Evolutionary conservation across 2,113 vertebrate species (phyloP), one percentile per base, ranked within the genome.

Genomic region (Candoia aspera): DNA sequence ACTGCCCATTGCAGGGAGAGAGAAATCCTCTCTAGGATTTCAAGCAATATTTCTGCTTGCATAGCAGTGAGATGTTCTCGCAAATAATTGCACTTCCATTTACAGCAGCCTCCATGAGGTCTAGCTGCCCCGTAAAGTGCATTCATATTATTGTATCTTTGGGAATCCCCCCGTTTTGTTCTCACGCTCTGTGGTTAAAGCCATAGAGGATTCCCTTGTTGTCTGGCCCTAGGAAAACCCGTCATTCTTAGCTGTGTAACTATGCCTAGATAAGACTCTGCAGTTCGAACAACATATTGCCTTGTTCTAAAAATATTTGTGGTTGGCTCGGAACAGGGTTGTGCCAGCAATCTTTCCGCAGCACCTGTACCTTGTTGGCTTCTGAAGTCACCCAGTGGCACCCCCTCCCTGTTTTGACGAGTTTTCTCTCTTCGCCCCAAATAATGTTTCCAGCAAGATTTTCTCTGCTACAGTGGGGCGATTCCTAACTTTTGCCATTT

Each of bases 301-400:
- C 26, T n/a, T 9, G 29, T 19, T 29, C 33, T 33, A 0, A 17
- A 49, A 84, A 89, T 13, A 33, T 49, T 21, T 84, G 33, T 0
- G 24, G 86, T 4, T 42, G 33, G 19, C 23, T 24, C 2, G 1
- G 1, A 29, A 23, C 19, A 9, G 1, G 1, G 15, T 3, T 21
- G 87, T 19, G 13, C 29, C 10, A 29, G n/a, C 91, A 42, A 3
- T 29, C 2, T 0, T 0, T 13, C 60, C 55, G 53, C 3, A 8
- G 33, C 9, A 0, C n/a, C 59, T 90, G 3, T 5, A 17, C 1
- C 0, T 24, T 17, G 24, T 49, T 13, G 17, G 4, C 62, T 84
- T 60, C 42, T 1, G 0, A 42, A 84, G 49, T 2, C 1, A 73
- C 15, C 68, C 17, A 73, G 33, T 4, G 17, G 6, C 68, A 17